phyloP scores from a whole-genome alignment of 2,797 vertebrate genomes.

The Knipowitschia caucasica region DNA sequence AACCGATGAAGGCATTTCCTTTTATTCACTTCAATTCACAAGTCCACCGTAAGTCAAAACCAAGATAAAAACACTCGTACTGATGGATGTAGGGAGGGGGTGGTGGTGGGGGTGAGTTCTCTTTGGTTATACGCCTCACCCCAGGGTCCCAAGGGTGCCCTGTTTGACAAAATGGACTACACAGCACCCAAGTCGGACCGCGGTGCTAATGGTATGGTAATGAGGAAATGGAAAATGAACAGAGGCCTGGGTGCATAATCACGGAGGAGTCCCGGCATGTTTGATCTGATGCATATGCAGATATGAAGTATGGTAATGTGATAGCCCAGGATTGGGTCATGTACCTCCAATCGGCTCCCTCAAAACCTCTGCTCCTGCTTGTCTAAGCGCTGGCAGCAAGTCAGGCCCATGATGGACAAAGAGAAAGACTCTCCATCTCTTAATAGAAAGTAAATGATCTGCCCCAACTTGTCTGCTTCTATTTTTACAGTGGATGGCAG shows the following conservation, averaged over 20 bases:
- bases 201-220: constrained; percentile 71
- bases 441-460: not conserved
- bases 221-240: constrained; percentile 65
- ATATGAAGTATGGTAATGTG: constrained; percentile 68
- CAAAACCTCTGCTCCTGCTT: constrained; percentile 45
- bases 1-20: not conserved
- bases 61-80: not conserved
- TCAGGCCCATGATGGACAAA: constrained; percentile 17
- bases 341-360: constrained; percentile 2
- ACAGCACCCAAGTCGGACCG: constrained; percentile 28
- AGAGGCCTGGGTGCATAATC: constrained; percentile 54
- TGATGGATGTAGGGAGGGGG: too few relatives aligned
- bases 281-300: constrained; percentile 68
- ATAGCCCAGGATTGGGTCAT: constrained; percentile 50
- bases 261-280: constrained; percentile 51
- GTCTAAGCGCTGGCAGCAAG: constrained; percentile 46
- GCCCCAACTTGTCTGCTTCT: not conserved
- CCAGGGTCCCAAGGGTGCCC: constrained; percentile 42
- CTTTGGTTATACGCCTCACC: constrained; percentile 29
- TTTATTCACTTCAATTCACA: not conserved
- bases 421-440: not conserved
- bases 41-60: constrained; percentile 1
- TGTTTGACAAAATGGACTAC: constrained; percentile 52
- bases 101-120: constrained; percentile 24
- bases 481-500: not conserved